Base-by-base conservation (phyloP, 2,797 vertebrate species). In the Varecia variegata region DNA sequence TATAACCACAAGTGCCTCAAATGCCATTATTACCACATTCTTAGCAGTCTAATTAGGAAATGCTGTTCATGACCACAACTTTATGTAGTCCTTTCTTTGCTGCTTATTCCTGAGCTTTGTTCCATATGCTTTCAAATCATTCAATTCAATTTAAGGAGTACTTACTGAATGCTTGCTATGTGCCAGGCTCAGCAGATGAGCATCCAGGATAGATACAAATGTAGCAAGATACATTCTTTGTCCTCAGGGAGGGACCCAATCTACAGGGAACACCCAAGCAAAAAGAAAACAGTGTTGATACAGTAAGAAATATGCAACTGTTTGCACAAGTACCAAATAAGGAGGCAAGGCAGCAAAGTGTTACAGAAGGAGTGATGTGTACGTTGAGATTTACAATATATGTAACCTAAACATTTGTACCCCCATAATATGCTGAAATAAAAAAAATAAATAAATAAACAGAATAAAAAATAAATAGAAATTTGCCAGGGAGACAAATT, bases 41-140 rank as follows among this genome's bases (percentile, higher is more conserved):
- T 89, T 76, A 83, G 56, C 74, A 52, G 35, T 81, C 82, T 77
- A 81, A 58, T 83, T 90, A 94, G 76, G n/a, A 94, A 91, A 88
- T 38, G 13, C 5, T 77, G 7, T 30, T 91, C n/a, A 35, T 76
- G n/a, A 88, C 43, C 91, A 90, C 38, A 68, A 5, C 5, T 20
- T 91, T 83, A 80, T 12, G 7, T 76, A 83, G 94, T 50, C 65
- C 56, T 79, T 83, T 88, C 60, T 80, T 93, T 73, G 52, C 79
- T 86, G 10, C 76, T 76, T 90, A 79, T 11, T 90, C 81, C 27
- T 60, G 35, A 97, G 43, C 23, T 94, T 91, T 87, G 67, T 70
- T 80, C 50, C 52, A 93, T 47, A 21, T 68, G 50, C 27, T 88
- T 91, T 89, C 74, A 52, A 52, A 96, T 32, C 71, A 56, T 88